phyloP scores from a whole-genome alignment of 2,113 vertebrate species.

The Bettongia penicillata region DNA sequence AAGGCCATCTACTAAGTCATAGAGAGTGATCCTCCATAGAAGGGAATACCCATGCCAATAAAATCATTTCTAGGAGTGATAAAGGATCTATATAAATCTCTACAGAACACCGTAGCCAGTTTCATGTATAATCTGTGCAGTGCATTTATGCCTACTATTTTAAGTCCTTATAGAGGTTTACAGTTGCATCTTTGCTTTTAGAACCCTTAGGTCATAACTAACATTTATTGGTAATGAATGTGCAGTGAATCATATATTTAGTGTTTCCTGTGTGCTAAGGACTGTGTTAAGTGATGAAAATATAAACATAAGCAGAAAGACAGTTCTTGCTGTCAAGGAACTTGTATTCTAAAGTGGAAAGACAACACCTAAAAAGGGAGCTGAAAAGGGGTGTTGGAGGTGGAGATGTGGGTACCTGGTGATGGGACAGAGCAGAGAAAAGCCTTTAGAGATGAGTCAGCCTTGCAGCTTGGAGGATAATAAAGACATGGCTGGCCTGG shows the following conservation, averaged over 20 bases:
- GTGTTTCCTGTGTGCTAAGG: neutral
- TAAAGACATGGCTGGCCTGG: too few species aligned
- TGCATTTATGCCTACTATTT: neutral
- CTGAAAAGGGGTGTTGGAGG: too few species aligned
- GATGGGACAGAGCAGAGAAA: too few species aligned
- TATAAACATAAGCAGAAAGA: neutral
- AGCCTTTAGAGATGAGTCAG: too few species aligned
- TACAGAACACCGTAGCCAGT: neutral
- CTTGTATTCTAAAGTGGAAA: neutral
- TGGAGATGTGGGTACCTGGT: too few species aligned
- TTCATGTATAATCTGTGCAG: neutral
- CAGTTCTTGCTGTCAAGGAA: neutral
- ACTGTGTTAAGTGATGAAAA: neutral
- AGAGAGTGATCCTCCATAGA: neutral
- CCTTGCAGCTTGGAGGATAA: too few species aligned
- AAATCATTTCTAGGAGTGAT: neutral
- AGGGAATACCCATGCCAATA: neutral
- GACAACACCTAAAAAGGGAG: too few species aligned
- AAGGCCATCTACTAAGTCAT: neutral
- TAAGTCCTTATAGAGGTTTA: neutral
- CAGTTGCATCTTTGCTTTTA: too few species aligned
- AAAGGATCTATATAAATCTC: neutral
- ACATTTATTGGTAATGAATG: neutral
- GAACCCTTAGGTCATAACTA: neutral
- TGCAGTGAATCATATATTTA: neutral